Percentiles rank a stretch among this genome's conserved stretches.
phyloP scores from a whole-genome alignment of 2,113 vertebrate genomes.

The Macaca mulatta region DNA sequence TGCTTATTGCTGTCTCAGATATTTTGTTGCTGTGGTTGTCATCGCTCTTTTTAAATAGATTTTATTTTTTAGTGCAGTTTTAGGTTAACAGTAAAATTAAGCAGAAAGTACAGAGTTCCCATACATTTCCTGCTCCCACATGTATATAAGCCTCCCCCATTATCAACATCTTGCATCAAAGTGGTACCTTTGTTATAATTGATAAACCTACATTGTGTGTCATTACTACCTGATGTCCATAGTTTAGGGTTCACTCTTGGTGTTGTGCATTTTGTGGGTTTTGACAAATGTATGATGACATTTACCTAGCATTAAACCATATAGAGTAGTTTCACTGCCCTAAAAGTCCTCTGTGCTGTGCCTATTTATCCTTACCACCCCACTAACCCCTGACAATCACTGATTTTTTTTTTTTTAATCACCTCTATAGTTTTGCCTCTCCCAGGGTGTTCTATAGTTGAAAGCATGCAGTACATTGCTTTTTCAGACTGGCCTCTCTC shows the following conservation, averaged over 20 bases:
- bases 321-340: neutral
- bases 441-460: neutral
- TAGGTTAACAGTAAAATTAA: neutral
- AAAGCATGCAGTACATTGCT: accelerated
- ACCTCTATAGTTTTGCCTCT: neutral
- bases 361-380: neutral
- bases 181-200: neutral
- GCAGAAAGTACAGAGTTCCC: neutral
- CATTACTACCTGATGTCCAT: neutral
- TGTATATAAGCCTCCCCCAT: neutral
- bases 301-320: accelerated
- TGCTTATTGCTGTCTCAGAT: neutral
- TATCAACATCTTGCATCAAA: neutral
- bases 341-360: neutral
- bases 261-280: neutral
- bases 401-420: neutral
- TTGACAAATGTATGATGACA: neutral
- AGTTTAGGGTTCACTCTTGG: neutral
- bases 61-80: neutral
- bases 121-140: accelerated
- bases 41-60: neutral
- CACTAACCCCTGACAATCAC: neutral
- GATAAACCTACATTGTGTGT: neutral
- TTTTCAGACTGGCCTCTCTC: neutral
- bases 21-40: neutral